Evolutionary conservation across 1,140 invertebrate species (phyloP), one percentile per base, ranked within the genome.

Genomic region (Drosophila pallidifrons): DNA sequence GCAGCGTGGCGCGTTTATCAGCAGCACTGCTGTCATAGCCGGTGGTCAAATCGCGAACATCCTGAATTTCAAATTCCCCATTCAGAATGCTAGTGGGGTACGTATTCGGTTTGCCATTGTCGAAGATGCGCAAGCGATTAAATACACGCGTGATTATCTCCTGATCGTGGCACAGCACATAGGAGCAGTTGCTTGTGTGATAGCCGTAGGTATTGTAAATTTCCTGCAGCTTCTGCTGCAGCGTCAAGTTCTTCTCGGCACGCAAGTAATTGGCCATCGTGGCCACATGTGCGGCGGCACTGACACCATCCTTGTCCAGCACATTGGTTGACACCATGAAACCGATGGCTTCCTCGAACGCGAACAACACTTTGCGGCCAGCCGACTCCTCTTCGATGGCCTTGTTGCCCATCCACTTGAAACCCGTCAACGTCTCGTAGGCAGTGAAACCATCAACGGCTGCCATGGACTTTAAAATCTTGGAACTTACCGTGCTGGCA

Each of bases 381-480:
- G 95, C 83, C 60, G 94, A 93, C 43, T 95, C 93, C 25, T 99
- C 91, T n/a, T 98, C 94, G 35, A 96, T 92, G 0, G 96, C 94
- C 93, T 95, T 95, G 92, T 99, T 99, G 90, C 97, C 99, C 97
- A 99, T 99, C 98, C 99, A 99, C 91, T 99, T 99, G 91, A 99
- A 99, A 0, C 99, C 97, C n/a, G 99, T 99, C 51, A 99, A 94
- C 0, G 99, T 99, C 93, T 99, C 98, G 93, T 96, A 95, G 92
- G 97, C 98, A 80, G 95, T 93, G 78, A 97, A 97, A 16, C 97
- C 98, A 93, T 99, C 96, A 13, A 93, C 94, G 46, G 95, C 94
- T 0, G 96, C 96, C 82, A 99, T 97, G 1, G 97, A 95, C 20
- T 95, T 93, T n/a, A 99, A 93, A 77, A 99, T 98, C 94, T 99